phyloP scores from a whole-genome alignment of 2,113 vertebrate species.

The Mirza zaza region DNA sequence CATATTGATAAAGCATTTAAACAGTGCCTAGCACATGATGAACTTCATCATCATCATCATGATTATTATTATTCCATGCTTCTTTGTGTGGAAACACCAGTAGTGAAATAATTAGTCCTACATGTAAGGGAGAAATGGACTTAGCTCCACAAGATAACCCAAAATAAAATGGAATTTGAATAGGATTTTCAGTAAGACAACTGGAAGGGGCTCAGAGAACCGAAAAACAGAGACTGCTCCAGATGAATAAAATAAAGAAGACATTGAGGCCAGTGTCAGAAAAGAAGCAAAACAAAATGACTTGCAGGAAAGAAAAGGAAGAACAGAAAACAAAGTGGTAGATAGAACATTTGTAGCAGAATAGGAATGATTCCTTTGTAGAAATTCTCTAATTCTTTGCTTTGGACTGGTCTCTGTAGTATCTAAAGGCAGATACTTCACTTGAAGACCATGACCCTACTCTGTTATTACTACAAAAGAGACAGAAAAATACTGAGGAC shows the following conservation, averaged over 20 bases:
- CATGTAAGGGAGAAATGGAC: neutral
- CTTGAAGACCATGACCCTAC: neutral
- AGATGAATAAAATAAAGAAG: neutral
- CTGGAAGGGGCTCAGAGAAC: neutral
- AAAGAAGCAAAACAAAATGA: neutral
- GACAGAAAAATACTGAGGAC: neutral
- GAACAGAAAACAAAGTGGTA: neutral
- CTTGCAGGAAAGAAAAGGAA: neutral
- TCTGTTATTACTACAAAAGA: neutral
- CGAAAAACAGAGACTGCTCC: neutral
- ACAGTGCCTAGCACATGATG: neutral
- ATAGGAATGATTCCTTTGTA: neutral
- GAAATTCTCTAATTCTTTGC: neutral
- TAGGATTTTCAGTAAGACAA: constrained; percentile 1
- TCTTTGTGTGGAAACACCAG: neutral
- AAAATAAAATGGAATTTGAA: neutral
- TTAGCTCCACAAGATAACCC: neutral
- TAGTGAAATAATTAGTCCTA: neutral
- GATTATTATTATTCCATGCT: neutral
- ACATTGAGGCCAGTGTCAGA: neutral
- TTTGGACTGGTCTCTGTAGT: neutral
- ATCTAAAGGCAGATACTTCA: neutral
- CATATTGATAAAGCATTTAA: neutral
- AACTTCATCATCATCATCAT: neutral
- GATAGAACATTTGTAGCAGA: neutral